These are phyloP conservation scores for Anas capensis DNA, from an alignment of 2,797 vertebrate species.

Conservation along the genomic window DNA sequence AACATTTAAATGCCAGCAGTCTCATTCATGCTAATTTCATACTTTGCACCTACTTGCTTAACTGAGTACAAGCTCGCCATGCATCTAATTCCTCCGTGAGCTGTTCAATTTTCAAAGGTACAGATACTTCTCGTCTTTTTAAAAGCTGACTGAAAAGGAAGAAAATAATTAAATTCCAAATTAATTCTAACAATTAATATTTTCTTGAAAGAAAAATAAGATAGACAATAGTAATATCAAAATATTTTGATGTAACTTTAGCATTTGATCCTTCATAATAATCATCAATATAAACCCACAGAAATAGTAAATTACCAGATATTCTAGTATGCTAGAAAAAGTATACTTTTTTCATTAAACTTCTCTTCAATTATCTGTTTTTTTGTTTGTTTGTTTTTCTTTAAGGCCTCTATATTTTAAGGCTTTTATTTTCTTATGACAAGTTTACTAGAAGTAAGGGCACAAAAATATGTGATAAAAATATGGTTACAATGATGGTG, in stretches of 20 bases:
- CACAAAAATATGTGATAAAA: neutral
- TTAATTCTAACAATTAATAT: neutral
- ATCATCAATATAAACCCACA: neutral
- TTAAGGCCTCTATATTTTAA: neutral
- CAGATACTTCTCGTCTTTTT: conserved; percentile 90
- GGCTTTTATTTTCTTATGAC: neutral
- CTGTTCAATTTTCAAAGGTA: conserved; percentile 92
- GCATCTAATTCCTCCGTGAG: conserved; percentile 92
- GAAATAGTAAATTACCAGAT: neutral
- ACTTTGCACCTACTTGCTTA: conserved; percentile 80
- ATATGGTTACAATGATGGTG: neutral
- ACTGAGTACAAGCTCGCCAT: conserved; percentile 88
- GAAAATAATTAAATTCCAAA: conserved; percentile 14
- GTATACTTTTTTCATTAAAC: neutral
- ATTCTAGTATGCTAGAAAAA: neutral
- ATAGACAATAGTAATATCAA: neutral
- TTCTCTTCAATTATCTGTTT: neutral
- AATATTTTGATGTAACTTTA: neutral
- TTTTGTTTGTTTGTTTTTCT: neutral
- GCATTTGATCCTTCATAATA: neutral
- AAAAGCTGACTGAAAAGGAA: conserved; percentile 89
- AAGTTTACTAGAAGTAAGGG: neutral
- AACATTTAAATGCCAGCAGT: neutral
- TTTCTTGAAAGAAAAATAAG: neutral
- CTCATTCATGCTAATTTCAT: neutral